Base-by-base conservation (phyloP, 2,888 invertebrate species). In the Heliconius cydno region DNA sequence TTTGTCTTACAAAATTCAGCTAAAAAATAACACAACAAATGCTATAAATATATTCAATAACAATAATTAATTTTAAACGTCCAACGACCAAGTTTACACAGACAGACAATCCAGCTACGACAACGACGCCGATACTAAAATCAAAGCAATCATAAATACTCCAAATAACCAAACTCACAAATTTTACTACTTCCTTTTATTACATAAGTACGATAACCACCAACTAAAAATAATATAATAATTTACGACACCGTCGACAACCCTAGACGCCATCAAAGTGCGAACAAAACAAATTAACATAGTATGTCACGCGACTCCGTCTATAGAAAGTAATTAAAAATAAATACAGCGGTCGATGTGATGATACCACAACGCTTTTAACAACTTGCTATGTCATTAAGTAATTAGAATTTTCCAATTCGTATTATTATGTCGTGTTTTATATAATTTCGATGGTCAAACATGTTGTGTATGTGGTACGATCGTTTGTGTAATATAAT, bases 261-360 rank as follows among this genome's bases (percentile, higher is more conserved):
- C 86, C 87, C 87, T 87, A 77, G 81, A 79, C 77, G 81, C 82
- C 84, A 84, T 83, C 82, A 84, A 85, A 84, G 85, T 83, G 84
- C 84, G 84, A 86, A 86, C 85, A 83, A 83, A 86, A 86, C 85
- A 85, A 85, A 86, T 86, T 85, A 85, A 84, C 86, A 84, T 84
- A 83, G 80, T 86, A 84, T 86, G 81, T 85, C 86, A 86, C 86
- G 85, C 86, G 85, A 87, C 86, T 83, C 83, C 82, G 83, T 85
- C 86, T 86, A 88, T 88, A 88, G 87, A 89, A 87, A 86, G 87
- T 89, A 89, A 90, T 90, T 89, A 87, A 88, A 85, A 82, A 83
- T 82, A 82, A 86, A 85, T 81, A 83, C 75, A 74, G 75, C 70
- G 78, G 74, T 76, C 78, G 78, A 79, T 76, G 72, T 73, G 80